A percentile compares a stretch with the other conserved stretches of the same genome.
These are phyloP conservation scores for Portunus trituberculatus DNA, from an alignment of 1,140 invertebrate species.

Conservation along the genomic window DNA sequence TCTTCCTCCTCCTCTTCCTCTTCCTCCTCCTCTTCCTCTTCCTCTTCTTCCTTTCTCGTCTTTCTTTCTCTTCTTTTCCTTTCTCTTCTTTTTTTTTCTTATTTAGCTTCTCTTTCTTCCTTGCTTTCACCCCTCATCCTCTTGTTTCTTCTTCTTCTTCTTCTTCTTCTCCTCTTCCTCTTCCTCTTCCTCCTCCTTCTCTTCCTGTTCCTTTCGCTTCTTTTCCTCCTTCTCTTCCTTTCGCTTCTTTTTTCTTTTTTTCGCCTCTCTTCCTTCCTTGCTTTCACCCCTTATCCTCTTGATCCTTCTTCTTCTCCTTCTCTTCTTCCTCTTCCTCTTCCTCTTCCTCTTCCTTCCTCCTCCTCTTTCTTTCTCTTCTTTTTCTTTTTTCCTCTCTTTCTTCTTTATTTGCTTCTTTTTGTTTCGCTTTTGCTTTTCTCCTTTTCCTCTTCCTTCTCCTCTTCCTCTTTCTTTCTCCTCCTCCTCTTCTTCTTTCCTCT, in stretches of 20 bases:
- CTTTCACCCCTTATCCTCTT: neutral
- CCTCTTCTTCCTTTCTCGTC: neutral
- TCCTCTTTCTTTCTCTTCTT: constrained; percentile 5
- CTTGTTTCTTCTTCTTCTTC: neutral
- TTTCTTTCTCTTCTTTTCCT: neutral
- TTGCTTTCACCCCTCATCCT: neutral
- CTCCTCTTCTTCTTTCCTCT: neutral
- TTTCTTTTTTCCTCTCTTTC: neutral
- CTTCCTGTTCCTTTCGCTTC: neutral
- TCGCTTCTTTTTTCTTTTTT: neutral
- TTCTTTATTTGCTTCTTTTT: neutral
- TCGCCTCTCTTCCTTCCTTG: neutral
- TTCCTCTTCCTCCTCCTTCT: neutral
- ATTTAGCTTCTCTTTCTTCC: neutral
- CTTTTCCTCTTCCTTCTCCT: neutral
- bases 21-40: neutral
- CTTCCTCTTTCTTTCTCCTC: neutral
- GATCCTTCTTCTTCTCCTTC: neutral
- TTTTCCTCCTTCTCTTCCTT: neutral
- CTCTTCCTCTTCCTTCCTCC: constrained; percentile 4
- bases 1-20: neutral
- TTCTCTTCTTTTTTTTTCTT: neutral
- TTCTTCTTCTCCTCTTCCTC: neutral
- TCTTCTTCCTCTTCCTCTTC: neutral
- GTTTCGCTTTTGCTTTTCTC: neutral